Evolutionary conservation across 2,797 vertebrate genomes (phyloP).

Genomic region (Gymnoscopelus braueri): DNA sequence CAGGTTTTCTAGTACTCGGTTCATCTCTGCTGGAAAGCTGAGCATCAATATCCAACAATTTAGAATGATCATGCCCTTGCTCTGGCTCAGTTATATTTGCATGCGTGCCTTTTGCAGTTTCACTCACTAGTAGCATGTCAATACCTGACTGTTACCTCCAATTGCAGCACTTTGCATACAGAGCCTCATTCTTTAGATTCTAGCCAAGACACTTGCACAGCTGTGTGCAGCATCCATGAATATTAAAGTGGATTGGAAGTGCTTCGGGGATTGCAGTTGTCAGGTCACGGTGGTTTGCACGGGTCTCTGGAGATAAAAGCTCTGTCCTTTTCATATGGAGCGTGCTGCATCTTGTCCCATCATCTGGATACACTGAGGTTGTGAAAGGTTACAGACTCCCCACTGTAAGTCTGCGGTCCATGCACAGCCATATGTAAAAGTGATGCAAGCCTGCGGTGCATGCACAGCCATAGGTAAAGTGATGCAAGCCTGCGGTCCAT

Average conservation of each 20-base stretch:
- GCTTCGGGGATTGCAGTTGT: not conserved
- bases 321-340: constrained; percentile 6
- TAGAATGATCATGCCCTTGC: not conserved
- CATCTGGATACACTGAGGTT: constrained; percentile 3
- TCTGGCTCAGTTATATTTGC: not conserved
- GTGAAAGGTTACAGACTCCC: constrained; percentile 17
- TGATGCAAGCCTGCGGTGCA: not conserved
- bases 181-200: not conserved
- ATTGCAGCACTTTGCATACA: not conserved
- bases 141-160: not conserved
- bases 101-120: not conserved
- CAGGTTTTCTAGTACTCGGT: no score
- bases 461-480: no score
- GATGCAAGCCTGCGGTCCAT: no score
- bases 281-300: constrained; percentile 34
- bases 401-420: not conserved
- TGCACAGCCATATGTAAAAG: no score
- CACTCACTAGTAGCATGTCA: not conserved
- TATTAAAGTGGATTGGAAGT: not conserved
- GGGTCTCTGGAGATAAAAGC: constrained; percentile 33
- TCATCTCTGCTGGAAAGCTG: not conserved
- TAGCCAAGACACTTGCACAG: not conserved
- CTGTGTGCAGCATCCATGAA: not conserved
- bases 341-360: constrained; percentile 16
- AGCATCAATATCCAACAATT: not conserved